Evolutionary conservation across 2,888 invertebrate species (phyloP), one percentile per base, ranked within the genome.

Genomic region (Halocaridina rubra): DNA sequence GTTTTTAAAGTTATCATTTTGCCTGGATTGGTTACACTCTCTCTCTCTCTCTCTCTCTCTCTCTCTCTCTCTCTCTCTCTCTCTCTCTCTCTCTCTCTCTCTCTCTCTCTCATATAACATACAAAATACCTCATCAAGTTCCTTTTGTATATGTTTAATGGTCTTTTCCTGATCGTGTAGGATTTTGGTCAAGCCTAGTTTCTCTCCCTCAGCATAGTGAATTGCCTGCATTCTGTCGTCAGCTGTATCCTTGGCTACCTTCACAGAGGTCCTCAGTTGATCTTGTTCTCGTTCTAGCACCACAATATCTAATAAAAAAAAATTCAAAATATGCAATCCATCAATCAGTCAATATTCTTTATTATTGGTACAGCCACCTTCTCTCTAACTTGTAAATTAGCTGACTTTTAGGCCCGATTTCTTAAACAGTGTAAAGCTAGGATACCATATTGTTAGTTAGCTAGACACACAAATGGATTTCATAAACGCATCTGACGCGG

Each of bases 151-250:
- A 10, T 32, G 32, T 24, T 82, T 77, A 29, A 77, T 27, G 22
- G 33, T 10, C 19, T 27, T 39, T 2, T 82, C 69, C 2, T 82
- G 71, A 19, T 77, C 57, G 33, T 82, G 82, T 0, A 82, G 71
- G 32, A 82, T 53, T n/a, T 71, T 46, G 27, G 77, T 77, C n/a
- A 82, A 71, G 0, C 59, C 75, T 16, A 82, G 29, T 71, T 82
- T 82, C 46, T 82, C 82, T 39, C 59, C 82, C 29, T 78, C 77
- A 16, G 75, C 77, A 30, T 82, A 82, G 19, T 82, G 77, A n/a
- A 82, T 46, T 13, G 82, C 71, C 10, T 77, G 39, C 16, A 77
- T 71, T 30, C 82, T 57, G 39, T 82, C 82, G 27, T 82, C 30
- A 1, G 77, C 82, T 71, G 77, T 76, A 13, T 64, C 46, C 39